Evolutionary conservation across 2,797 vertebrate genomes (phyloP).

Genomic region (Amazona finschi): DNA sequence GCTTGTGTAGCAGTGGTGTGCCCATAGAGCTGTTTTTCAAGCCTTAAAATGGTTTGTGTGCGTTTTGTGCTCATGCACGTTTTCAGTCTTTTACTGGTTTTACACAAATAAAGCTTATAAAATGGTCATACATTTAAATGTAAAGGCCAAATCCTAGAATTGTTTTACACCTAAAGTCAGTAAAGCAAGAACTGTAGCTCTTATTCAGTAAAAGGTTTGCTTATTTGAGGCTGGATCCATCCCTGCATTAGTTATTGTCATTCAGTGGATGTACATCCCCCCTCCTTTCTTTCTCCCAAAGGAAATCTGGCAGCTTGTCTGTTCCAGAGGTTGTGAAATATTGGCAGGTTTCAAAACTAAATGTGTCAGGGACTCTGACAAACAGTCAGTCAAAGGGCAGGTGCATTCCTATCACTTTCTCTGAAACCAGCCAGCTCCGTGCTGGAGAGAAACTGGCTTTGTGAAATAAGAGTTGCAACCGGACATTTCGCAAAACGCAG

Average conservation of each 20-base stretch:
- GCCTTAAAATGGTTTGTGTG: background rate
- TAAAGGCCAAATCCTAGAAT: background rate
- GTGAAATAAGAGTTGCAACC: background rate
- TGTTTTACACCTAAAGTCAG: background rate
- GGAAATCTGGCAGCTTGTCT: conserved; percentile 22
- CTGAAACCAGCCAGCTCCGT: background rate
- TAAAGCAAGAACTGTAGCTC: background rate
- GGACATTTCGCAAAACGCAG: background rate
- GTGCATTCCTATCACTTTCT: background rate
- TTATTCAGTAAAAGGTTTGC: background rate
- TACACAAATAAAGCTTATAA: background rate
- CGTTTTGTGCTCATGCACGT: background rate
- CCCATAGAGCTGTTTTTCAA: background rate
- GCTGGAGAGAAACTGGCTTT: background rate
- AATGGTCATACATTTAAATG: background rate
- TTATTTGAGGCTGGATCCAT: background rate
- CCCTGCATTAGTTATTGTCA: background rate
- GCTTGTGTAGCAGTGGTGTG: background rate
- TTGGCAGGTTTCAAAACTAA: conserved; percentile 38
- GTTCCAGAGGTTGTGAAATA: conserved; percentile 21
- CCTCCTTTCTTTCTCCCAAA: background rate
- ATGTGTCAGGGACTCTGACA: conserved; percentile 5
- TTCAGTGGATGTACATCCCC: background rate
- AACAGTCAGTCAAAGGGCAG: background rate
- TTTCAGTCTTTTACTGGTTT: background rate